Evolutionary conservation across 2,888 invertebrate species (phyloP), one percentile per base, ranked within the genome.

Genomic region (Salticus scenicus): DNA sequence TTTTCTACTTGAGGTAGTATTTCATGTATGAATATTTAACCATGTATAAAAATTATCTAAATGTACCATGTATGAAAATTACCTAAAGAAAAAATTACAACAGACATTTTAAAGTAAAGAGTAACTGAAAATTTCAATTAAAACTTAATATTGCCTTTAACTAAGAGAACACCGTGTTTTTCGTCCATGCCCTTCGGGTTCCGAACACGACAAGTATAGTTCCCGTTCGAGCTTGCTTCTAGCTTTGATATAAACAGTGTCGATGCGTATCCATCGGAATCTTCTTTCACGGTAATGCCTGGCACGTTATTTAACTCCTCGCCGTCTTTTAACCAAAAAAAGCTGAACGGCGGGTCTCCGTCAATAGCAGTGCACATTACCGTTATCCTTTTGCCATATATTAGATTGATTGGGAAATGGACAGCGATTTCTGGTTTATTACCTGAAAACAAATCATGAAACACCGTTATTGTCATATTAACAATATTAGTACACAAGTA

Each of bases 141-240:
- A n/a, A n/a, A n/a, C n/a, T n/a, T n/a, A n/a, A 30, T 14, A 42
- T 86, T 73, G 80, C 81, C 85, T 71, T 70, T 85, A 47, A 85
- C 63, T n/a, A 42, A 27, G 24, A 87, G 37, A 17, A 28, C 51
- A 24, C 64, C 79, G 0, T 74, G 75, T 41, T 77, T 66, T 41
- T 78, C 63, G 24, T 87, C 87, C 8, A 20, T 20, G 12, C 88
- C 88, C 17, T 24, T 70, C 1, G 67, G 27, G 42, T 88, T 88
- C 12, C 47, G 37, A 0, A 82, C 87, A 41, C 42, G 33, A 37
- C 88, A 88, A 0, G 80, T 77, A 33, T 88, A 88, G 10, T 80
- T 79, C 0, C 88, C 88, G 31, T 81, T 87, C 20, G 79, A 81
- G n/a, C 78, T 63, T 1, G 77, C 27, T 5, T 78, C 70, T 10